These are phyloP conservation scores for Rhinopomastus cyanomelas DNA, from an alignment of 2,113 vertebrate species.

Conservation along the genomic window DNA sequence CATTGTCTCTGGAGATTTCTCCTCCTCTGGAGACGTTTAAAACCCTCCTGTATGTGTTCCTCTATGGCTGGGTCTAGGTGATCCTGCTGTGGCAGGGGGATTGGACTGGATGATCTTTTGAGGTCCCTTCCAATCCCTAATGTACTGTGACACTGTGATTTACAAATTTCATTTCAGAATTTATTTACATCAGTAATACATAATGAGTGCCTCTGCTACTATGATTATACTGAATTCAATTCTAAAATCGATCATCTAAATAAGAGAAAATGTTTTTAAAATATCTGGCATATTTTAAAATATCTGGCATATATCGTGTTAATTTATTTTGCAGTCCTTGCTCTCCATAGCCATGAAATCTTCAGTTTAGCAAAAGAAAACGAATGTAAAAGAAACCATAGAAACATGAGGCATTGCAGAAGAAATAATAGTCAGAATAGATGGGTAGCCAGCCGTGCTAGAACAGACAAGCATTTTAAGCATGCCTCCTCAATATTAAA, in stretches of 20 bases:
- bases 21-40: too few relatives aligned
- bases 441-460: neutral
- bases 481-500: neutral
- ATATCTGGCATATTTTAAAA: neutral
- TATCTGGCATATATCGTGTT: neutral
- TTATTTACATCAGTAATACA: slow-evolving; percentile 16
- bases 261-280: neutral
- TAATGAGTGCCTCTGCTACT: slow-evolving; percentile 2
- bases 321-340: neutral
- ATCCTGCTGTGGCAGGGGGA: too few relatives aligned
- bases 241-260: neutral
- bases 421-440: neutral
- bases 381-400: neutral
- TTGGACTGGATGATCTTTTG: too few relatives aligned
- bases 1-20: too few relatives aligned
- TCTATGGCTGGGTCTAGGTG: too few relatives aligned
- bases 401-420: neutral
- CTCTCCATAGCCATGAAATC: neutral
- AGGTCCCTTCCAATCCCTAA: too few relatives aligned
- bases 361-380: neutral
- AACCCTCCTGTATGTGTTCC: too few relatives aligned
- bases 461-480: neutral
- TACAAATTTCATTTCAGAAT: slow-evolving; percentile 3
- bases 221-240: neutral
- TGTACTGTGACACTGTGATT: neutral